Conservation (phyloP, 2,888 invertebrate species). For the Aethes cnicana region DNA sequence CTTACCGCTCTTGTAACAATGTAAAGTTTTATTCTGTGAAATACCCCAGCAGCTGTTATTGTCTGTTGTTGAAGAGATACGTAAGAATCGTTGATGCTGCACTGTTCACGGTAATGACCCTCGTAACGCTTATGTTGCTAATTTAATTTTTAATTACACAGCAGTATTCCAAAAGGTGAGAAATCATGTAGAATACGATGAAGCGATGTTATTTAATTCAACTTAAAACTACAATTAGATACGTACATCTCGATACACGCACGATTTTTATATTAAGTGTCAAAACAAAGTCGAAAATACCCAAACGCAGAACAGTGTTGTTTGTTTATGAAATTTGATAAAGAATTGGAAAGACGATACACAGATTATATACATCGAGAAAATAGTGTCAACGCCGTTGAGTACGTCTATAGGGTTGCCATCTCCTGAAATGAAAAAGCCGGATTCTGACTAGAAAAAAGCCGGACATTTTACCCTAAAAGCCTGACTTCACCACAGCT, state of each 20-base stretch:
- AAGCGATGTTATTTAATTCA: too few relatives aligned
- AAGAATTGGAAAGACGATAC: background rate
- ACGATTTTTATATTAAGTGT: background rate
- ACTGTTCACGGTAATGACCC: constrained; percentile 15
- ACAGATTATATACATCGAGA: background rate
- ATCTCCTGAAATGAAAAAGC: too few relatives aligned
- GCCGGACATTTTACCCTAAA: too few relatives aligned
- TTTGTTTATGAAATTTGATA: constrained; percentile 20
- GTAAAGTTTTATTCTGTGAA: constrained; percentile 38
- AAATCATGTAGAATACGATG: too few relatives aligned
- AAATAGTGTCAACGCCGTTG: constrained; percentile 17
- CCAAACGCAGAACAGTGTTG: background rate
- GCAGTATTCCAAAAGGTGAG: too few relatives aligned
- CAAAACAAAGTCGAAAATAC: constrained; percentile 8
- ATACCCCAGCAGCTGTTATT: constrained; percentile 38
- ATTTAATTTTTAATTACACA: too few relatives aligned
- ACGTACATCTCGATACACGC: background rate
- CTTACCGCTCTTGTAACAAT: constrained; percentile 35
- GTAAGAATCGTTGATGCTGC: constrained; percentile 17
- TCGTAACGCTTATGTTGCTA: too few relatives aligned
- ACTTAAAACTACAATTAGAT: background rate
- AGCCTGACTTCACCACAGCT: too few relatives aligned
- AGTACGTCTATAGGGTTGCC: too few relatives aligned
- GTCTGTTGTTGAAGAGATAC: constrained; percentile 29
- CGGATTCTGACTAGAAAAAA: too few relatives aligned